Base-by-base conservation (phyloP, 2,888 invertebrate species). In the Lucinisca nassula region DNA sequence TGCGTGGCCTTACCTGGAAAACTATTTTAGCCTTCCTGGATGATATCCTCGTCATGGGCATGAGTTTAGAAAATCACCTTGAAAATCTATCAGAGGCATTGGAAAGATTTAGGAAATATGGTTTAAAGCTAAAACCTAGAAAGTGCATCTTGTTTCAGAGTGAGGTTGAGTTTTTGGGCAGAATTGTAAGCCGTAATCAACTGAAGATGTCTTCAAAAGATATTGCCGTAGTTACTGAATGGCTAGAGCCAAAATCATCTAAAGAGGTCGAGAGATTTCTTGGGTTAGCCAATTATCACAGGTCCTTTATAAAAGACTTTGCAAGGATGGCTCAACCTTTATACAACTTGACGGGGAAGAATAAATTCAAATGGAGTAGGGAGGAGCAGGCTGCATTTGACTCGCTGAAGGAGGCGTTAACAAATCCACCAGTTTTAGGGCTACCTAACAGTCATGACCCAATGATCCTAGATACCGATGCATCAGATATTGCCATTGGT, bases 391-490 rank as follows among this genome's bases (percentile, higher is more conserved):
- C 61, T 14, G 82, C 88, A 0, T 90, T 86, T 61, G 35, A 74
- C 0, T 37, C 32, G 21, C 30, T 84, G 0, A 88, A 83, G 61
- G 2, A n/a, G 10, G 72, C 58, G 10, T 49, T 91, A n/a, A 73
- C 55, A 3, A 21, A 45, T 0, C 84, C 84, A 51, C 85, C 84
- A 40, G 85, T 90, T 0, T 72, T 91, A 14, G 58, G 79, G 0
- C 49, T 92, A 10, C 89, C 92, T 17, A 82, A 79, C 17, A 38
- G n/a, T 2, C n/a, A 55, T 0, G 90, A 80, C 17, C 37, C 14
- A 14, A 89, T 92, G 38, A 85, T 92, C 1, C 49, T 92, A 55
- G 87, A 89, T 51, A 90, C 87, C n/a, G 90, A 92, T 80, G 89
- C 92, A 0, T 88, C 85, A 3, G 84, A 91, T 75, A 8, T 12